phyloP scores from a whole-genome alignment of 2,888 invertebrate species.

The Lochmaea crataegi region DNA sequence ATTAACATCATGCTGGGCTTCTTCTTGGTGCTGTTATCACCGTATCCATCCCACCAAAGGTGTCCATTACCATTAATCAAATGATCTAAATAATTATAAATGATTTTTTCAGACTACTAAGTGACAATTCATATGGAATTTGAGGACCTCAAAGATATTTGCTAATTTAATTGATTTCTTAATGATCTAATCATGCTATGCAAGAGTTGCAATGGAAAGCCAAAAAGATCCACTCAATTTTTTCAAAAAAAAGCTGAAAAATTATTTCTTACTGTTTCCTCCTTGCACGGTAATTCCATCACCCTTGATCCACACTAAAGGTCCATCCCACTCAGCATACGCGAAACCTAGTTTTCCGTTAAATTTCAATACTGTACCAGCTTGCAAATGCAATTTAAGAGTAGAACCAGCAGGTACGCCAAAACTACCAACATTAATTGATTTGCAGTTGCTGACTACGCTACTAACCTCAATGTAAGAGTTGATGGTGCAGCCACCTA shows the following conservation, averaged over 20 bases:
- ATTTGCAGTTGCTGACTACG: conserved; percentile 39
- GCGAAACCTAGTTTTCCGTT: conserved; percentile 39
- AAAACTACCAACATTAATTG: conserved; percentile 40
- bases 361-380: conserved; percentile 41
- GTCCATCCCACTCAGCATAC: conserved; percentile 40
- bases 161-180: no score
- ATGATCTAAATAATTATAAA: conserved; percentile 13
- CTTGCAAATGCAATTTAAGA: conserved; percentile 37
- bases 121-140: no score
- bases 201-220: no score
- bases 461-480: conserved; percentile 13
- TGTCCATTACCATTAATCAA: conserved; percentile 25
- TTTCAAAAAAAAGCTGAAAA: not conserved
- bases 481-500: conserved; percentile 25
- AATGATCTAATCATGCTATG: no score
- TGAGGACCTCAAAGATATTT: no score
- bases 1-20: conserved; percentile 31
- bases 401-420: conserved; percentile 42
- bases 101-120: no score
- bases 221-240: not conserved
- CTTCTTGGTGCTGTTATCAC: conserved; percentile 27
- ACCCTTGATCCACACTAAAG: conserved; percentile 42
- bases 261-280: not conserved
- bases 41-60: conserved; percentile 33
- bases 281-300: conserved; percentile 39